These are phyloP conservation scores for Antitype chi DNA, from an alignment of 2,888 invertebrate species.

Conservation along the genomic window DNA sequence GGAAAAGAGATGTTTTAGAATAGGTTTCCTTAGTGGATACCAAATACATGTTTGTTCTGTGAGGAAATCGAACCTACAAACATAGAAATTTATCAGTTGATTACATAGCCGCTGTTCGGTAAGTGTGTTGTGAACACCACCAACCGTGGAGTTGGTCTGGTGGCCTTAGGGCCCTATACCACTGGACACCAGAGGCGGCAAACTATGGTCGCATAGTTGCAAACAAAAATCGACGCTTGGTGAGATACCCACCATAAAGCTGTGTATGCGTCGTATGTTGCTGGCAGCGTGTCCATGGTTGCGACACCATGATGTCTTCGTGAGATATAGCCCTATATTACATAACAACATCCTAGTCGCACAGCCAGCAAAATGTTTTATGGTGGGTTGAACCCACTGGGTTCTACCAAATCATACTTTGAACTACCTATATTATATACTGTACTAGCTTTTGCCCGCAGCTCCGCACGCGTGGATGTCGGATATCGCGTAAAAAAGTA, in stretches of 20 bases:
- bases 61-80: background rate
- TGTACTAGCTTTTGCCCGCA: no score
- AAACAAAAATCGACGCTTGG: background rate
- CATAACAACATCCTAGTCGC: background rate
- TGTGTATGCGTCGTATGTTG: no score
- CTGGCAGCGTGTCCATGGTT: no score
- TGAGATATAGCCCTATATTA: background rate
- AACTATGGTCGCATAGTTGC: background rate
- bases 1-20: conserved; percentile 17
- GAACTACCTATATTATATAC: no score
- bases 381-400: no score
- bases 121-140: background rate
- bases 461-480: no score
- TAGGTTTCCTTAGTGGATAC: no score
- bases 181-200: background rate
- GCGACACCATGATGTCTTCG: no score
- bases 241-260: no score
- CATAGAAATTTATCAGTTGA: background rate
- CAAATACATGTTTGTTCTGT: no score
- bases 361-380: background rate
- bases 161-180: background rate
- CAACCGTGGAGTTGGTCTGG: background rate
- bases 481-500: no score
- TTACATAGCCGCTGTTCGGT: background rate
- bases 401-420: background rate